Base-by-base conservation (phyloP, 2,888 invertebrate genomes). In the Machimus atricapillus region DNA sequence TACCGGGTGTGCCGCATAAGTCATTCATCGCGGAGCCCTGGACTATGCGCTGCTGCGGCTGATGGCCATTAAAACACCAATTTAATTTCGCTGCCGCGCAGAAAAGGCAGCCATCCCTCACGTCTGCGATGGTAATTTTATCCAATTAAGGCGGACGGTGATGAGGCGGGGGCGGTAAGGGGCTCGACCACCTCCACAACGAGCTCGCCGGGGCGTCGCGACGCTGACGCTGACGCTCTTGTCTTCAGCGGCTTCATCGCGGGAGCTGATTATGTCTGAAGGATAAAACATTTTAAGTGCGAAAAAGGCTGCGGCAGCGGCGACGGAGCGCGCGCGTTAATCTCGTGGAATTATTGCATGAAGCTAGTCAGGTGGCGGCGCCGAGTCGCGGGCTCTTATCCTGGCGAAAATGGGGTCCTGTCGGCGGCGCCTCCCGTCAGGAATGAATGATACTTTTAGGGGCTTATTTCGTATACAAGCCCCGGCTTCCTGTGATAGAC, bases 281-380 rank as follows among this genome's bases (percentile, higher is more conserved):
- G 58, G 82, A 82, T 82, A 82, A 82, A 82, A 66, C 82, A 82
- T 82, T 58, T 82, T 82, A 82, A 82, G 82, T 82, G 82, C 82
- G 82, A 66, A 82, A 82, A 66, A 82, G 66, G 82, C 82, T 82
- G 40, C 37, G 40, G 66, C 37, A 19, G 82, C 82, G 40, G 23
- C 37, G 19, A 40, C 37, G 37, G 19, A 37, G 2, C 66, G 66
- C 14, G 8, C 58, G 37, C 66, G 66, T 66, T 37, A 37, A 66
- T 82, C 37, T 66, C 9, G 14, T 14, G 40, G 66, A 82, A 82
- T 82, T 82, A 82, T 82, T 82, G 82, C 37, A 23, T 37, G 27
- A 16, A 79, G 37, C 37, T 40, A 40, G n/a, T 31, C 16, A 82
- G 81, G 81, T 52, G 43, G 43, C 14, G 81, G 27, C 66, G 66